Base-by-base conservation (phyloP, 2,888 invertebrate genomes). In the Synanthedon tipuliformis region DNA sequence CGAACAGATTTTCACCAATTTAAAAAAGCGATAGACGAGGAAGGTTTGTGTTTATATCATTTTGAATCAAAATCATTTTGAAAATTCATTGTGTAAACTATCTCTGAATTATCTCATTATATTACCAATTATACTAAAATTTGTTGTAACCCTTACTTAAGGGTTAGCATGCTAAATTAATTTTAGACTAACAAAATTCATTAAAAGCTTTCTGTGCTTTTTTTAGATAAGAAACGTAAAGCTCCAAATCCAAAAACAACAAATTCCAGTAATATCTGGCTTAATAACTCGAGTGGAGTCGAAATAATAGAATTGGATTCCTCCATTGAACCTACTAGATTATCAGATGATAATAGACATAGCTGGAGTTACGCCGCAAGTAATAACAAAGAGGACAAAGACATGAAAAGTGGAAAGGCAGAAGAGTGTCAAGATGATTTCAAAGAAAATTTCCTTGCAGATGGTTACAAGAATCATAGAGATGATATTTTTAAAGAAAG, bases 221-320 rank as follows among this genome's bases (percentile, higher is more conserved):
- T 15, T 49, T 16, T 18, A 49, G 49, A 49, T 23, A 8, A 4
- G 23, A 49, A 49, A 18, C 16, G 49, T 16, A 49, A 49, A 16
- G 13, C 18, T 3, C 59, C 65, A 0, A 58, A 56, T 23, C 62
- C 75, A 23, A 68, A 73, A n/a, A 60, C 69, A 15, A 53, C 64
- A 15, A 45, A 45, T 11, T 59, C 65, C 12, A 62, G 67, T 23
- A 69, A 69, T 50, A 55, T 71, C 54, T 75, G 75, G 77, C 52
- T 69, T 52, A 62, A 65, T 55, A 49, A 50, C 55, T 41, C 57
- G 48, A 59, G 64, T 11, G 65, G 67, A 18, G 63, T 80, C 4
- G 71, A 81, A 69, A 79, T 84, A 16, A 69, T 73, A 50, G 85
- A 84, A 69, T 58, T 84, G 7, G 69, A 75, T 50, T 68, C 74